Evolutionary conservation across 2,113 vertebrate genomes (phyloP), one percentile per base, ranked within the genome.

Genomic region (Heterotis niloticus): DNA sequence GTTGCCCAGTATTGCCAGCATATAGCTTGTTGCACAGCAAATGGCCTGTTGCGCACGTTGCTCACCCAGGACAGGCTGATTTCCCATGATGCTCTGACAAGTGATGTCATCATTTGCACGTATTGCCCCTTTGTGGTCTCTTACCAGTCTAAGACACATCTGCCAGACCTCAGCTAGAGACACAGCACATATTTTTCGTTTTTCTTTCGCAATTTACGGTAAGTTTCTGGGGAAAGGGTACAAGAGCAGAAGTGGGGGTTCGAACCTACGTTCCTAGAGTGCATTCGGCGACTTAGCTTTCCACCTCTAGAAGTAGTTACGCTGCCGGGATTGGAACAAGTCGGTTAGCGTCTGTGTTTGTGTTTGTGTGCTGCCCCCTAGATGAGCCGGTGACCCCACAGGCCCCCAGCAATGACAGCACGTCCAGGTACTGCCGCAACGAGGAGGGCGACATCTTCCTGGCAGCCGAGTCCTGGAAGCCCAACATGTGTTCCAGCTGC

Each of bases 401-500:
- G 64, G 84, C 88, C 0, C 88, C 95, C 72, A 93, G 85, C 85
- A 96, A 96, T 16, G 90, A 94, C 57, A 96, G 93, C 82, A 91
- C 92, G 90, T 93, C 94, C 66, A 90, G 89, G 81, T 95, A 94
- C 81, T 96, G 95, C 89, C 93, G 92, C 85, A 95, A 93, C 0
- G 91, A 94, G 4, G 93, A 95, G 23, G 95, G 94, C 34, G 95
- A 96, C 79, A 95, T 96, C 85, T 96, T 95, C 85, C 91, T 96
- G 87, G 95, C 94, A 2, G 94, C 94, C 0, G 95, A 96, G 87
- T 96, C 95, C 69, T 96, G 95, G 95, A 96, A 96, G 86, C 94
- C 95, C 18, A 94, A 96, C 51, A 93, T 94, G 16, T 96, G 95
- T 85, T 94, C 94, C 34, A 96, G 95, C 88, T 96, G 95, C 10